A percentile compares a stretch with the other conserved stretches of the same genome.
These are phyloP conservation scores for Drosophila borealis DNA, from an alignment of 2,888 invertebrate species.

Conservation along the genomic window DNA sequence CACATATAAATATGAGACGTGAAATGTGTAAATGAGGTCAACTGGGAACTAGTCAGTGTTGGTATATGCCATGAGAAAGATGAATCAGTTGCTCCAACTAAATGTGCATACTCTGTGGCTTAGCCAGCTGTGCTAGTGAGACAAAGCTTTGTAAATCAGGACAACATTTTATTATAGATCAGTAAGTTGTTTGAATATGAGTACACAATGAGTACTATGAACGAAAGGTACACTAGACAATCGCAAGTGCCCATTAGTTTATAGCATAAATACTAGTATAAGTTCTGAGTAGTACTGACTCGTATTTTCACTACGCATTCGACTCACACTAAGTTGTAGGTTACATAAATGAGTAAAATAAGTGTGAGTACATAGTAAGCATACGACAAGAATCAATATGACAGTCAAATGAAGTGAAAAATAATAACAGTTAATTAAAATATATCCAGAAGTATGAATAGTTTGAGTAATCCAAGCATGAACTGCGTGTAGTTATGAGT, in stretches of 20 bases:
- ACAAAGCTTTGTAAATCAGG: background rate
- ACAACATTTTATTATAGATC: background rate
- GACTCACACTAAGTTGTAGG: too few relatives aligned
- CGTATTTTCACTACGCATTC: too few relatives aligned
- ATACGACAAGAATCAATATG: too few relatives aligned
- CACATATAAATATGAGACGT: conserved; percentile 5
- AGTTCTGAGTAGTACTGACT: too few relatives aligned
- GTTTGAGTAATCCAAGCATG: background rate
- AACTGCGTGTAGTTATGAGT: background rate
- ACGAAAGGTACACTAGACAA: too few relatives aligned
- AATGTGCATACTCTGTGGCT: background rate
- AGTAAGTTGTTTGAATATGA: background rate
- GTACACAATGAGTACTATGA: background rate
- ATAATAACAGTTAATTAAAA: too few relatives aligned
- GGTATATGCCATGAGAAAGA: background rate
- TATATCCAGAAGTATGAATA: background rate
- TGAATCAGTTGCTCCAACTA: background rate
- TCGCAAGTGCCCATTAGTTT: background rate
- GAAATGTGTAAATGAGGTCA: conserved; percentile 9
- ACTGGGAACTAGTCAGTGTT: background rate
- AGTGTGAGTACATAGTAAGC: too few relatives aligned
- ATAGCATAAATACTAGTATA: too few relatives aligned
- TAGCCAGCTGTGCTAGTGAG: background rate
- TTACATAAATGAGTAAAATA: too few relatives aligned
- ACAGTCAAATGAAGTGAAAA: too few relatives aligned